A percentile compares a stretch with the other conserved stretches of the same genome.
These are phyloP conservation scores for Chrysomallon squamiferum DNA, from an alignment of 1,140 invertebrate genomes.

Conservation along the genomic window DNA sequence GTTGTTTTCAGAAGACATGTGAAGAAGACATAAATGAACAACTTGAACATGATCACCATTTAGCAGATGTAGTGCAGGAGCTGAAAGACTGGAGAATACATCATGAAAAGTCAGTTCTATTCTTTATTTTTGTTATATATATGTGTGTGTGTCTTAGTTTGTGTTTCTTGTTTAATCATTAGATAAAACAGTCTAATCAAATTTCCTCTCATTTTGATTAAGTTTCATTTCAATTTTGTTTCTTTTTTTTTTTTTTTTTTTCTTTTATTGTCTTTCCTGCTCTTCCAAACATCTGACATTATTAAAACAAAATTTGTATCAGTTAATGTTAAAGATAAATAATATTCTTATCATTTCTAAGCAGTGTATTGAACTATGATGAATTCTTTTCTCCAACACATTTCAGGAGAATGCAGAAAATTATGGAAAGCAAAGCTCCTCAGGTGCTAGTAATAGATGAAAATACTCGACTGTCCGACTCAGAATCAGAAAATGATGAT, in stretches of 20 bases:
- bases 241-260: neutral
- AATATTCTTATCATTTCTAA: no score
- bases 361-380: no score
- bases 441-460: slow-evolving; percentile 50
- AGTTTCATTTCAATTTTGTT: neutral
- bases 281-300: neutral
- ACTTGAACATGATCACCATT: slow-evolving; percentile 31
- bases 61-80: slow-evolving; percentile 45
- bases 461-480: slow-evolving; percentile 22
- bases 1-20: slow-evolving; percentile 30
- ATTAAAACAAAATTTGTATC: neutral
- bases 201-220: neutral
- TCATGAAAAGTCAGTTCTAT: slow-evolving; percentile 52
- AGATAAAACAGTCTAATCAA: no score
- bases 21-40: slow-evolving; percentile 39
- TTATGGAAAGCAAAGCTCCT: slow-evolving; percentile 40
- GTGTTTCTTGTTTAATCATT: no score
- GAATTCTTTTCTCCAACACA: no score
- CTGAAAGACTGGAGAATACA: slow-evolving; percentile 54
- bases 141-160: no score
- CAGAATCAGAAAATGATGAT: slow-evolving; percentile 12
- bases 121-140: neutral
- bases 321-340: neutral
- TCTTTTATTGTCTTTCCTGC: neutral
- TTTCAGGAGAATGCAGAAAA: slow-evolving; percentile 46